Base-by-base conservation (phyloP, 2,888 invertebrate genomes). In the Pandemis heparana region DNA sequence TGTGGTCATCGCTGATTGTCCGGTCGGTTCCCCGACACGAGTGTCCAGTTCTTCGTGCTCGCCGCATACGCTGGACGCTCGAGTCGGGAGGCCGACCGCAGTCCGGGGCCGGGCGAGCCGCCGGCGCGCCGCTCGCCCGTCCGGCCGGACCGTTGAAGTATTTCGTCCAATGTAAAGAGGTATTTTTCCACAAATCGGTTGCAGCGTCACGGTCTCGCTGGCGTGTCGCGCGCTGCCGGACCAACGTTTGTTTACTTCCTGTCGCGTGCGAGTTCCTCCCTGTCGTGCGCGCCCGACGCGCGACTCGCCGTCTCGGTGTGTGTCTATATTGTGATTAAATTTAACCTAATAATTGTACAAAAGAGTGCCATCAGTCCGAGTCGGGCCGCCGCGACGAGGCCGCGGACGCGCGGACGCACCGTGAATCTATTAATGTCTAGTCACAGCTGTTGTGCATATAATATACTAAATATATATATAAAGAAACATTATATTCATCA, bases 361-460 rank as follows among this genome's bases (percentile, higher is more conserved):
- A 68, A 46, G 63, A 63, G 73, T 73, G 73, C 73, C 73, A 73
- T 73, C 65, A 60, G 59, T 53, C 53, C 18, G 51, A 43, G 16
- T 18, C 53, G 51, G n/a, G n/a, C 51, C 0, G 9, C 46, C 38
- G 48, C 10, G 39, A n/a, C 65, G 39, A n/a, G n/a, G 39, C 39
- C 0, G 38, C 38, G 18, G n/a, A n/a, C 60, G 46, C 23, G 32
- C 32, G 81, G 77, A 76, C 79, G 83, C 88, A 83, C 62, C 87
- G 85, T 80, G 86, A 87, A 87, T 87, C 83, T 89, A n/a, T 86
- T 78, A 78, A 78, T 83, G 82, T 91, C 91, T 91, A 91, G 91
- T 91, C 91, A 90, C 89, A 85, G 85, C 87, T 88, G 89, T 89
- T 89, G 89, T 89, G 89, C 87, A 85, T 87, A 77, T 70, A 77